Conservation (phyloP, 2,888 invertebrate genomes). For the Frankliniella fusca region DNA sequence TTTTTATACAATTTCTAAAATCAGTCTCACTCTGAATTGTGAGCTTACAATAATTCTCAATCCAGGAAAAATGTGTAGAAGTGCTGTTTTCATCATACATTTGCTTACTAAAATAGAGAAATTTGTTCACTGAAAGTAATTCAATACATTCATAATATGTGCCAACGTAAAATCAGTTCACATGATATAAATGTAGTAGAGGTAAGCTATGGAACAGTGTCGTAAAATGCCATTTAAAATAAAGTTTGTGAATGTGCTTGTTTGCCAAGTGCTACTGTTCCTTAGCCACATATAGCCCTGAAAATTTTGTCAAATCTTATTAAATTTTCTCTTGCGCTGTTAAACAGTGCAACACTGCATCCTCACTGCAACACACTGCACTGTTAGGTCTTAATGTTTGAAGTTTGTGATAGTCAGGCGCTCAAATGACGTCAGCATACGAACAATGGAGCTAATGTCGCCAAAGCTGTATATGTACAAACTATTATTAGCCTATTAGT, state of each 20-base stretch:
- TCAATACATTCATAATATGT: not conserved
- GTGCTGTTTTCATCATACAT: not conserved
- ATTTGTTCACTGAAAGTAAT: not conserved
- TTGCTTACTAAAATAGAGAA: not conserved
- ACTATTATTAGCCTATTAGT: not conserved
- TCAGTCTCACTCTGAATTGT: not conserved
- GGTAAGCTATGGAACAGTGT: too few species aligned
- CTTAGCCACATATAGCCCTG: too few species aligned
- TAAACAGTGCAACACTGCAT: too few species aligned
- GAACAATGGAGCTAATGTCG: not conserved
- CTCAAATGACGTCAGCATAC: not conserved
- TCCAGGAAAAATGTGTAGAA: too few species aligned
- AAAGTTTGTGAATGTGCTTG: too few species aligned
- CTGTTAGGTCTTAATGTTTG: not conserved
- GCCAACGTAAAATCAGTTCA: not conserved
- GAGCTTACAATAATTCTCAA: not conserved
- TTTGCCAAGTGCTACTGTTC: too few species aligned
- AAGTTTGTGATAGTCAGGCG: not conserved
- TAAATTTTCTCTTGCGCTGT: too few species aligned
- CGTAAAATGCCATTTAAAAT: too few species aligned
- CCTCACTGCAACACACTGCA: too few species aligned
- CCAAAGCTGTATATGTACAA: not conserved
- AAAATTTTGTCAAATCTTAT: too few species aligned
- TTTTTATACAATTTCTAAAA: conserved; percentile 14
- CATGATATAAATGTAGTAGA: not conserved